Percentiles rank a stretch among this genome's conserved stretches.
Conservation (phyloP, 2,888 invertebrate genomes). For the Eupithecia tripunctaria region DNA sequence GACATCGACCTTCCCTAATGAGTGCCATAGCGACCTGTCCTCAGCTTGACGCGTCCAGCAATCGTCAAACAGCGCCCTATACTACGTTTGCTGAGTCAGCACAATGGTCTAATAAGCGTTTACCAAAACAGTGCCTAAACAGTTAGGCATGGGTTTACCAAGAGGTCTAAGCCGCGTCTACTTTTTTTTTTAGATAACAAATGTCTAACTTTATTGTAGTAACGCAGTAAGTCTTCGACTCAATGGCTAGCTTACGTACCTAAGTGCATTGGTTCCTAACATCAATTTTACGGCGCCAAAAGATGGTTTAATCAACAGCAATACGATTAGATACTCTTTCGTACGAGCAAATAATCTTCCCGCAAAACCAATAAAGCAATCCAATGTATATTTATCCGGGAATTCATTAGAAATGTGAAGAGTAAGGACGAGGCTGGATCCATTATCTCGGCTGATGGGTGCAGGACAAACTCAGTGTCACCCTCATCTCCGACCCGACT, state of each 20-base stretch:
- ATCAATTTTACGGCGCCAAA: neutral
- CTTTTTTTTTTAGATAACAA: no score
- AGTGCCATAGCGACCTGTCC: no score
- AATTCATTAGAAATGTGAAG: slow-evolving; percentile 68
- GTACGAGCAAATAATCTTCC: slow-evolving; percentile 28
- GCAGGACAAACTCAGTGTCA: slow-evolving; percentile 70
- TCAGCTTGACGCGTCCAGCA: no score
- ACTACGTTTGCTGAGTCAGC: no score
- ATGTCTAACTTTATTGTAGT: no score
- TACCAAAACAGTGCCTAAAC: no score
- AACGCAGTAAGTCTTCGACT: neutral
- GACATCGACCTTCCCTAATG: no score
- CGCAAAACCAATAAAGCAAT: slow-evolving; percentile 51
- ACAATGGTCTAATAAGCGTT: no score
- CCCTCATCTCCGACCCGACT: slow-evolving; percentile 42
- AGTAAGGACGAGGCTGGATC: slow-evolving; percentile 55
- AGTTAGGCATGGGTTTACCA: no score
- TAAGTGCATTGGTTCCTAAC: neutral
- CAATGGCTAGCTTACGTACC: neutral
- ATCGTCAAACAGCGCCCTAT: no score
- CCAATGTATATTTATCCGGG: slow-evolving; percentile 58
- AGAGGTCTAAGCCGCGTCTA: no score
- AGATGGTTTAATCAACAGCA: neutral
- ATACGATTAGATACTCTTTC: neutral
- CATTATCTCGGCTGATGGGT: slow-evolving; percentile 74